Evolutionary conservation across 2,797 vertebrate species (phyloP).

Genomic region (Monodelphis domestica): DNA sequence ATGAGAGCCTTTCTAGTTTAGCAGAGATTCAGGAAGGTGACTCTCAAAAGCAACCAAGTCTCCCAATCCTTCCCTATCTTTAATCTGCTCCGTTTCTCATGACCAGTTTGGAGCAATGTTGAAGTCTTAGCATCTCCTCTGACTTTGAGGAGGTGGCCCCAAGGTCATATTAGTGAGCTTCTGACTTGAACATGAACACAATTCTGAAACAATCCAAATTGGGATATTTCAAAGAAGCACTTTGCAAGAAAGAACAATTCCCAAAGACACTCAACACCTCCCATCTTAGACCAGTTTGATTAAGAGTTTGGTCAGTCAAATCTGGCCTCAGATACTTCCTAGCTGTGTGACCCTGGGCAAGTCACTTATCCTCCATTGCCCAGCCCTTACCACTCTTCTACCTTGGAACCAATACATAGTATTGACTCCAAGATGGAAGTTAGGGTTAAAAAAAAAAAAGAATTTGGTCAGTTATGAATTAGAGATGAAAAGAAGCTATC

Average conservation of each 20-base stretch:
- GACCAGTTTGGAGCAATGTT: not conserved
- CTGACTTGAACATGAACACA: not conserved
- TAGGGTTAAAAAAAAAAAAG: no score
- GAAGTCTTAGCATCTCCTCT: not conserved
- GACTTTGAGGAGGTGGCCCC: not conserved
- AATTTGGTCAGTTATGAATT: constrained; percentile 19
- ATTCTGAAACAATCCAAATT: not conserved
- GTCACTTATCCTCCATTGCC: no score
- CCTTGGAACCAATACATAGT: no score
- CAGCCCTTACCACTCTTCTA: no score
- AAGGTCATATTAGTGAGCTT: not conserved
- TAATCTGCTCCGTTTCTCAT: not conserved
- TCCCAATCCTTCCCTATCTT: not conserved
- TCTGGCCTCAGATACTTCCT: no score
- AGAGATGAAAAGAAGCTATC: constrained; percentile 34
- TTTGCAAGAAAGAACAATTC: not conserved
- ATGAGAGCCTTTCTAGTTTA: not conserved
- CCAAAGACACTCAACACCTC: not conserved
- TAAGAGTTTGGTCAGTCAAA: not conserved
- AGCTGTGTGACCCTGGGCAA: no score
- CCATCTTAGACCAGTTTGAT: not conserved
- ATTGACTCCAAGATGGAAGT: no score
- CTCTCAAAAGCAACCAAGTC: not conserved
- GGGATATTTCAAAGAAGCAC: not conserved
- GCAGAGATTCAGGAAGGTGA: no score